A percentile compares a stretch with the other conserved stretches of the same genome.
phyloP scores from a whole-genome alignment of 2,113 vertebrate genomes.

The Aythya baeri region DNA sequence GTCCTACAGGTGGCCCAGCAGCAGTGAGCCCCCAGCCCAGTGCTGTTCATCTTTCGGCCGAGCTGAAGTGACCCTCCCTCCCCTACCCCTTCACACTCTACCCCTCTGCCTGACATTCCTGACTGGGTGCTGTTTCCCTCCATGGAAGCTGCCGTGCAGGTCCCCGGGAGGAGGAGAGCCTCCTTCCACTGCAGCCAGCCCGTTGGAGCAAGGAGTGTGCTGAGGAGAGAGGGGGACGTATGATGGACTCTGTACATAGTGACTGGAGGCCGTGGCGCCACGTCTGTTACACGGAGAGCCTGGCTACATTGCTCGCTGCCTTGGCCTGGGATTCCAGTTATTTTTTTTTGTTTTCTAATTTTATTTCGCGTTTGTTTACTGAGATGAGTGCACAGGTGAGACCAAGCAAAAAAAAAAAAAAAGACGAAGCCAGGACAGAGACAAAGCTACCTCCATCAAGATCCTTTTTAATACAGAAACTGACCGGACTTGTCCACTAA shows the following conservation, averaged over 20 bases:
- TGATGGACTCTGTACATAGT: conserved; percentile 73
- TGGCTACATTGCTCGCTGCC: conserved; percentile 71
- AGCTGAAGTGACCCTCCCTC: conserved; percentile 69
- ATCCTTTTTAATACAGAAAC: conserved; percentile 87
- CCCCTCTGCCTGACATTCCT: conserved; percentile 74
- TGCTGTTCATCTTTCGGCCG: conserved; percentile 55
- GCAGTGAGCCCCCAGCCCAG: conserved; percentile 72
- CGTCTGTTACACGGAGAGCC: conserved; percentile 79
- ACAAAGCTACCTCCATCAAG: conserved; percentile 88
- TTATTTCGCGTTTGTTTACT: conserved; percentile 82
- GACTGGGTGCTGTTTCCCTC: conserved; percentile 65
- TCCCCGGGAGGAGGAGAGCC: conserved; percentile 37
- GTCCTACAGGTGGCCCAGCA: conserved; percentile 80
- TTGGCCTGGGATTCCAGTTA: conserved; percentile 71
- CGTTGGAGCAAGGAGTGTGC: conserved; percentile 74
- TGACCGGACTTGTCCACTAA: conserved; percentile 81
- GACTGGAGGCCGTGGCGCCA: conserved; percentile 77
- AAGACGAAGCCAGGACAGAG: conserved; percentile 75
- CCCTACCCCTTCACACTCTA: conserved; percentile 34
- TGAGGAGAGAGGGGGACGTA: conserved; percentile 58
- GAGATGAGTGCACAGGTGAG: conserved; percentile 69
- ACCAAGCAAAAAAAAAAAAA: conserved; percentile 59
- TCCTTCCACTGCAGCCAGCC: conserved; percentile 65
- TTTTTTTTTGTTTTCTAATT: conserved; percentile 74
- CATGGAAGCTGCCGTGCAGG: conserved; percentile 69